Evolutionary conservation across 2,888 invertebrate species (phyloP).

Genomic region (Rhorus exstirpatorius): DNA sequence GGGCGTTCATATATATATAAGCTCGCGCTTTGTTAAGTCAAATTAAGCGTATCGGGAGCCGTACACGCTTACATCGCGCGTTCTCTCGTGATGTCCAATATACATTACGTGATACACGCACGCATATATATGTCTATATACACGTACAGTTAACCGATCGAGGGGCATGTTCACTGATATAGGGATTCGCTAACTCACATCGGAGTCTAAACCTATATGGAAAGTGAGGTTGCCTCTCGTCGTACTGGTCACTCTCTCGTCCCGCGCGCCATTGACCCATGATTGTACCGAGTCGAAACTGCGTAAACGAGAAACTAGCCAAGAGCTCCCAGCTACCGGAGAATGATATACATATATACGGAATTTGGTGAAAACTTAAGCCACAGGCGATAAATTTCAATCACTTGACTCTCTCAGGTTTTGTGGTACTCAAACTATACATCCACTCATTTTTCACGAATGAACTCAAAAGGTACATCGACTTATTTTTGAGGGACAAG

Average conservation of each 20-base stretch:
- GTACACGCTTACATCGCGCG: conserved; percentile 56
- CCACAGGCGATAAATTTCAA: too few species aligned
- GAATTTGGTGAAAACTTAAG: too few species aligned
- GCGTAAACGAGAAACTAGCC: conserved; percentile 27
- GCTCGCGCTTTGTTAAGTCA: conserved; percentile 73
- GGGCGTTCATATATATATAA: conserved; percentile 16
- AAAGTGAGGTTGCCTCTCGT: neutral
- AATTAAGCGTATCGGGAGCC: conserved; percentile 75
- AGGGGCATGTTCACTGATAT: conserved; percentile 23
- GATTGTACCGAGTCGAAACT: conserved; percentile 7
- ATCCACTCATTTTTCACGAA: too few species aligned
- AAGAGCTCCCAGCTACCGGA: neutral
- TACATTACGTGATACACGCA: too few species aligned
- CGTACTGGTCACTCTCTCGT: conserved; percentile 18
- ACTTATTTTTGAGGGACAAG: too few species aligned
- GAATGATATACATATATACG: too few species aligned
- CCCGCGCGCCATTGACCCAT: conserved; percentile 4
- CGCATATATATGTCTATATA: conserved; percentile 2
- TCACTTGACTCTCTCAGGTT: too few species aligned
- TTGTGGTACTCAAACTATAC: too few species aligned
- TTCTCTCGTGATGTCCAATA: conserved; percentile 65
- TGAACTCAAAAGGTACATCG: too few species aligned
- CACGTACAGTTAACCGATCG: neutral
- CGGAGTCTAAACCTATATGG: neutral
- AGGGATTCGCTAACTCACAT: conserved; percentile 21